phyloP scores from a whole-genome alignment of 2,797 vertebrate species.

The Phrynocephalus vlangalii region DNA sequence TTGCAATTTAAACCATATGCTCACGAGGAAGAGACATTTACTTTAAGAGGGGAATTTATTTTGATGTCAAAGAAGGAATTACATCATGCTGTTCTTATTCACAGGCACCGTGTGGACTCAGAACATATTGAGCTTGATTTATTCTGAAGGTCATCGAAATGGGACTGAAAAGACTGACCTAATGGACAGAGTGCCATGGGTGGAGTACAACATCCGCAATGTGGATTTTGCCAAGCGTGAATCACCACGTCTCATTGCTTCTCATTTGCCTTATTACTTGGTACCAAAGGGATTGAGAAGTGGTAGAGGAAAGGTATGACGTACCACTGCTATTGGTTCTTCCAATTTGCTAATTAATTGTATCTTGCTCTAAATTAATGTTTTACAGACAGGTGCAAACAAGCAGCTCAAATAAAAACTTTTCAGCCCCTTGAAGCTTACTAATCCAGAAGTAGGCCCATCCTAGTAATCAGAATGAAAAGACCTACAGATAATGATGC shows the following conservation, averaged over 20 bases:
- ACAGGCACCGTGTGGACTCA: conserved; percentile 56
- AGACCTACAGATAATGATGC: too few relatives aligned
- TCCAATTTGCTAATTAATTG: background rate
- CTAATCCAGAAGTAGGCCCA: too few relatives aligned
- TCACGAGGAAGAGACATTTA: background rate
- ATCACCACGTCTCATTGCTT: conserved; percentile 50
- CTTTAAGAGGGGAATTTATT: background rate
- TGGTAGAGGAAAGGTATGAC: conserved; percentile 47
- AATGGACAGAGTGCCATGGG: conserved; percentile 37
- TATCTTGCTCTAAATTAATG: too few relatives aligned
- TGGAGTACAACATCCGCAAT: conserved; percentile 26
- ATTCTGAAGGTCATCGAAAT: conserved; percentile 48
- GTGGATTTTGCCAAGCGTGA: conserved; percentile 31
- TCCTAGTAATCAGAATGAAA: too few relatives aligned
- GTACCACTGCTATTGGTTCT: background rate
- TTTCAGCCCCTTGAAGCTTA: too few relatives aligned
- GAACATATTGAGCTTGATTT: conserved; percentile 56
- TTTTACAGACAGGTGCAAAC: too few relatives aligned
- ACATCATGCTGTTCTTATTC: background rate
- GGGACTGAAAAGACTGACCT: conserved; percentile 34
- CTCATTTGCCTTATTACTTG: conserved; percentile 55
- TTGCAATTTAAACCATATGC: too few relatives aligned
- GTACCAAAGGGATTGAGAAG: conserved; percentile 43
- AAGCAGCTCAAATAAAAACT: too few relatives aligned
- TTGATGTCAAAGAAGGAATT: background rate